Percentiles rank a stretch among this genome's conserved stretches.
Evolutionary conservation across 2,113 vertebrate species (phyloP).

Genomic region (Myocastor coypus): DNA sequence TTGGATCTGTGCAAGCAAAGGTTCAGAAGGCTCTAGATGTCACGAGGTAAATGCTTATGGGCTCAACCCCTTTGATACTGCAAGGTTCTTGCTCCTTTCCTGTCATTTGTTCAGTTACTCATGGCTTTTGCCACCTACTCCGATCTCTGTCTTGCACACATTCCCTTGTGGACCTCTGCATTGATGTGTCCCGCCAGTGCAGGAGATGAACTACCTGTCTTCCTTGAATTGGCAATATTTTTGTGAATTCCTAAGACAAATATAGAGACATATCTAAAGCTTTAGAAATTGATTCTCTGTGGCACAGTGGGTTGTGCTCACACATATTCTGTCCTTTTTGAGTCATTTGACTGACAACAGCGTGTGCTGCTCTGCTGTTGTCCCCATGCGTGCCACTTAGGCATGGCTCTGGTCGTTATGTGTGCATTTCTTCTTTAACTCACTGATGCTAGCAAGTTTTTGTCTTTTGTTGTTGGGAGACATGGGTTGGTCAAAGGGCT

Average conservation of each 20-base stretch:
- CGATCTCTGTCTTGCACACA: background rate
- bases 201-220: background rate
- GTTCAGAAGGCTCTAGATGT: slow-evolving; percentile 98
- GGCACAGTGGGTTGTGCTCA: background rate
- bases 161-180: background rate
- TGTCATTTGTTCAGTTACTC: background rate
- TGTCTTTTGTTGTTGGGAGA: background rate
- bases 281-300: background rate
- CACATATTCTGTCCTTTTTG: background rate
- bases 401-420: background rate
- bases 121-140: background rate
- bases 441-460: background rate
- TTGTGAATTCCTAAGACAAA: background rate
- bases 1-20: slow-evolving; percentile 98
- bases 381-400: background rate
- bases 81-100: background rate
- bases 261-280: background rate
- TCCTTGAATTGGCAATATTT: background rate
- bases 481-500: background rate
- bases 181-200: background rate
- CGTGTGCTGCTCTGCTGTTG: no score
- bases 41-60: slow-evolving; percentile 90
- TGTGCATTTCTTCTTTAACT: background rate
- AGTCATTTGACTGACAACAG: background rate
- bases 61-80: background rate